Evolutionary conservation across 2,113 vertebrate species (phyloP).

Genomic region (Polypterus senegalus): DNA sequence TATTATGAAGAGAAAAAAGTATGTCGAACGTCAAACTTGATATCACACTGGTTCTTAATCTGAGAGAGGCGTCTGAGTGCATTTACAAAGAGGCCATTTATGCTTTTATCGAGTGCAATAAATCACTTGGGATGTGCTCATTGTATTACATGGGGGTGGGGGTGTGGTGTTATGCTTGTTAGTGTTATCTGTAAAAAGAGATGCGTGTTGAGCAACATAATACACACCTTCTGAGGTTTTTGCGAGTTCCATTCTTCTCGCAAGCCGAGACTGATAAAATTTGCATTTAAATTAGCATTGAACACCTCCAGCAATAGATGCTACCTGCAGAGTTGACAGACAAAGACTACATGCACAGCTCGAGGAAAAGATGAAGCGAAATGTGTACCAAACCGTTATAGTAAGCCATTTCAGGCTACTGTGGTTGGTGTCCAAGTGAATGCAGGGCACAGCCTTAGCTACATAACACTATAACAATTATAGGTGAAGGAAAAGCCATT

Average conservation of each 20-base stretch:
- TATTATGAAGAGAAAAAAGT: not conserved
- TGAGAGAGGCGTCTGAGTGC: conserved; percentile 4
- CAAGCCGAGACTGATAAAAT: conserved; percentile 26
- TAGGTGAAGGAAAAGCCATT: too few relatives aligned
- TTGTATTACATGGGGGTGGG: conserved; percentile 19
- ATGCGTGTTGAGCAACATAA: conserved; percentile 8
- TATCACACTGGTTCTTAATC: conserved; percentile 2
- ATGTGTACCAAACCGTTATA: too few relatives aligned
- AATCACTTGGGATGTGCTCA: conserved; percentile 23
- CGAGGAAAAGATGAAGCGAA: too few relatives aligned
- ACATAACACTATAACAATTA: too few relatives aligned
- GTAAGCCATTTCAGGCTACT: too few relatives aligned
- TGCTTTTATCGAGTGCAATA: conserved; percentile 20
- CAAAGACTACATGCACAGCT: too few relatives aligned
- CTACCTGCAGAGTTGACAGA: too few relatives aligned
- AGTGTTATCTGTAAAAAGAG: conserved; percentile 13
- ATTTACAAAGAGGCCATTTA: conserved; percentile 19
- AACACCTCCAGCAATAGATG: too few relatives aligned
- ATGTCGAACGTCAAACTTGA: not conserved
- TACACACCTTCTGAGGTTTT: conserved; percentile 20
- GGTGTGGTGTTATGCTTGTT: too few relatives aligned
- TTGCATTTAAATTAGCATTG: conserved; percentile 33
- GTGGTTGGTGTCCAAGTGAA: too few relatives aligned
- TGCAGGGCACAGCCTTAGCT: too few relatives aligned
- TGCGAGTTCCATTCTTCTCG: not conserved